Evolutionary conservation across 2,113 vertebrate species (phyloP), one percentile per base, ranked within the genome.

Genomic region (Aramus guarauna): DNA sequence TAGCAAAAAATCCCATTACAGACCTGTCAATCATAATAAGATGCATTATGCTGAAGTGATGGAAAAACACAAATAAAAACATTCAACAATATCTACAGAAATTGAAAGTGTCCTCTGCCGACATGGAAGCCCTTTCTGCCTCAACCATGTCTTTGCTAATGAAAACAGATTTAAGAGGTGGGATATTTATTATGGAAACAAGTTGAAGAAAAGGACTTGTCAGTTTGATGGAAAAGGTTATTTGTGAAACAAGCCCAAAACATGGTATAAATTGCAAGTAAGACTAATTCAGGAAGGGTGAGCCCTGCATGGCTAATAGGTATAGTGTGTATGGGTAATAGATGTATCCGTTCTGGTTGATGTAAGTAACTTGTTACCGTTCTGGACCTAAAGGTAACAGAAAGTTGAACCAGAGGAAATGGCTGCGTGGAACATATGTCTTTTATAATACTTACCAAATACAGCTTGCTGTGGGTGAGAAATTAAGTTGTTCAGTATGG

Each of bases 191-290:
- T 96, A 97, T 63, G 91, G 90, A 96, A 98, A 67, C 96, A 97
- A 96, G 96, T 96, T 97, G 96, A 96, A 94, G 85, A 95, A 97
- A 94, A 97, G 74, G 50, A 94, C 94, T 82, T 97, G 96, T 96
- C 97, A 98, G 24, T 95, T 97, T 98, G 98, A 98, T 98, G 94
- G 96, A 98, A 94, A 95, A 97, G 90, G 85, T 96, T 98, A 97
- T 98, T 97, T 97, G 91, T 93, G 92, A 95, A 96, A 95, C 74
- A 97, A 95, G 98, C 95, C 6, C 85, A 96, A 87, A 92, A 76
- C 94, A 95, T 30, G 71, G 91, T 83, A 71, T 69, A 97, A 97
- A 95, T 92, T 88, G 74, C 81, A 88, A 60, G 52, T n/a, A 56
- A 88, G 45, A 85, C 41, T 82, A 60, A 55, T 27, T 53, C 21